A percentile compares a stretch with the other conserved stretches of the same genome.
Evolutionary conservation across 2,113 vertebrate species (phyloP).

Genomic region (Lontra canadensis): DNA sequence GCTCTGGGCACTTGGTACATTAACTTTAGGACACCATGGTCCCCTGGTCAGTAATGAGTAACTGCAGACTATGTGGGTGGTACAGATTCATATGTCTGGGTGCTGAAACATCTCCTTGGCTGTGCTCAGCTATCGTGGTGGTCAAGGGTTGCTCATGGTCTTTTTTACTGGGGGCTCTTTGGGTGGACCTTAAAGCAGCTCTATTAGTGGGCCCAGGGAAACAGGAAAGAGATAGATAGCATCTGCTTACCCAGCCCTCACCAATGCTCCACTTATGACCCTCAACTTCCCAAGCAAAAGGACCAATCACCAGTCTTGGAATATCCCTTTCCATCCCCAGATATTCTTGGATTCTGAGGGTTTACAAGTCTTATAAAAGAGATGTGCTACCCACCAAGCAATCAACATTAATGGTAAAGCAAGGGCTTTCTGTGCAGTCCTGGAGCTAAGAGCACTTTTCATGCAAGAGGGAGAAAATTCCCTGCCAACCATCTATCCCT

Average conservation of each 20-base stretch:
- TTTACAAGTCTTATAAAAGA: background rate
- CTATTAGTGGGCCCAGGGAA: background rate
- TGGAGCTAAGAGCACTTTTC: background rate
- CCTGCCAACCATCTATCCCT: background rate
- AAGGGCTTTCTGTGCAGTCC: background rate
- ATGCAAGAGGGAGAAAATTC: background rate
- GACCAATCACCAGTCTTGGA: background rate
- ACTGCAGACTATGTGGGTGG: too few species aligned
- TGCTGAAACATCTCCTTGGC: background rate
- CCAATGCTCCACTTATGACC: background rate
- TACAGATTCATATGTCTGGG: rapidly evolving
- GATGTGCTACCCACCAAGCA: background rate
- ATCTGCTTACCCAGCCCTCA: background rate
- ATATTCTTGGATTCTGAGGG: background rate
- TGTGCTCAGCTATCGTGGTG: background rate
- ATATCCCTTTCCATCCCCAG: background rate
- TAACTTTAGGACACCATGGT: background rate
- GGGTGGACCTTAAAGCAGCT: background rate
- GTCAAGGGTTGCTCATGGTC: background rate
- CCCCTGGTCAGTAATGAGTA: background rate
- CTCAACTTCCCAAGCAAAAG: background rate
- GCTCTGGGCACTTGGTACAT: background rate
- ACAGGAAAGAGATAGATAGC: background rate
- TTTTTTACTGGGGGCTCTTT: background rate
- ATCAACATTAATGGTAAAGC: rapidly evolving